phyloP scores from a whole-genome alignment of 2,797 vertebrate species.

The Sus cebifrons region DNA sequence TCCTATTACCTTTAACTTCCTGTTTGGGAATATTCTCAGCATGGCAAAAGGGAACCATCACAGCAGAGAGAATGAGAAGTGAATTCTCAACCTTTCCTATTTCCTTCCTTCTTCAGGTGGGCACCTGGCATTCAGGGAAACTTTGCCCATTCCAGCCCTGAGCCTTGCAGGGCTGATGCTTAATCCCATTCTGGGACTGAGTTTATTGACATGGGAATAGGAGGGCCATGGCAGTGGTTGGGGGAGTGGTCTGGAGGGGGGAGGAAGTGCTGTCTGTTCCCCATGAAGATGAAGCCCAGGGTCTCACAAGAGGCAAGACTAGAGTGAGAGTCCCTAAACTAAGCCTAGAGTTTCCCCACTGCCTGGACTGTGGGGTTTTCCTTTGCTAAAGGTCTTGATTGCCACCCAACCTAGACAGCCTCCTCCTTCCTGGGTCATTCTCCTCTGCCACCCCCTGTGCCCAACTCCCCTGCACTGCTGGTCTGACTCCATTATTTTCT shows the following conservation, averaged over 20 bases:
- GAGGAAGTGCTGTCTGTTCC: neutral
- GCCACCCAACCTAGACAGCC: neutral
- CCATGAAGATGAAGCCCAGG: neutral
- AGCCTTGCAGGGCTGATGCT: neutral
- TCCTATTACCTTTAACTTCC: conserved; percentile 8
- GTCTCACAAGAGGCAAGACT: neutral
- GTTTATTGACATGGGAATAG: neutral
- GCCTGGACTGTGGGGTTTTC: neutral
- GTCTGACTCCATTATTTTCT: neutral
- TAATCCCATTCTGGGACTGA: neutral
- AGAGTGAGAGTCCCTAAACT: neutral
- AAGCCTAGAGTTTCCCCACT: neutral
- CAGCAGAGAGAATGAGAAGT: neutral
- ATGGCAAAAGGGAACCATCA: neutral
- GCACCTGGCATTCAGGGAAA: neutral
- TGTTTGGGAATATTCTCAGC: conserved; percentile 30
- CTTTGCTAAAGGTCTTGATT: neutral
- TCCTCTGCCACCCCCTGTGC: too few species aligned
- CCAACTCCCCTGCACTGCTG: too few species aligned
- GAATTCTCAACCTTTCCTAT: neutral
- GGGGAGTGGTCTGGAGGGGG: neutral
- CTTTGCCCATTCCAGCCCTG: neutral
- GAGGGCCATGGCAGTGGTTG: neutral
- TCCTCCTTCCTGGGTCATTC: too few species aligned
- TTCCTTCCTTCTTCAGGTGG: neutral